Percentiles rank a stretch among this genome's conserved stretches.
These are phyloP conservation scores for Lethocerus indicus DNA, from an alignment of 1,140 invertebrate species.

Conservation along the genomic window DNA sequence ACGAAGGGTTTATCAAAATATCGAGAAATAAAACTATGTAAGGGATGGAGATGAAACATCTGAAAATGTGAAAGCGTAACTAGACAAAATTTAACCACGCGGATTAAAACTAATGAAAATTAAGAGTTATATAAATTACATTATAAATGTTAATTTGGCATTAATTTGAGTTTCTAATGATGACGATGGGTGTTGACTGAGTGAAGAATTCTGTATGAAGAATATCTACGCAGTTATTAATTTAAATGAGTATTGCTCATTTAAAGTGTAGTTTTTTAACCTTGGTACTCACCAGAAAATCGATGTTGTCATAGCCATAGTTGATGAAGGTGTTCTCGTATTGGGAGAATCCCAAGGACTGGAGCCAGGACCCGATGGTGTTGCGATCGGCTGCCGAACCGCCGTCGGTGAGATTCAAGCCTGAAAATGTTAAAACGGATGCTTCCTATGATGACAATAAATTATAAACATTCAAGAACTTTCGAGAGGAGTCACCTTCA, in stretches of 20 bases:
- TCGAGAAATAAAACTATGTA: no score
- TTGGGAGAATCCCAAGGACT: conserved; percentile 54
- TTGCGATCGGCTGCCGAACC: no score
- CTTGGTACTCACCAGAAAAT: conserved; percentile 68
- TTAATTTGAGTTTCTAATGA: no score
- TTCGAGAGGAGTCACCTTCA: not conserved
- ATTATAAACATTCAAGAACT: no score
- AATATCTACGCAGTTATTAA: not conserved
- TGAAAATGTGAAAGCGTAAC: no score
- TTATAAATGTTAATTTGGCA: no score
- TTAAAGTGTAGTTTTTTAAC: not conserved
- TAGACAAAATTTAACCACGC: no score
- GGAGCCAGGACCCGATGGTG: conserved; percentile 60
- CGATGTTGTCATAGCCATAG: conserved; percentile 82
- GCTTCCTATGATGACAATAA: not conserved
- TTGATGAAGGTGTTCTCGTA: conserved; percentile 68
- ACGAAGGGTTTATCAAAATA: no score
- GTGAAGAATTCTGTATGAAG: not conserved
- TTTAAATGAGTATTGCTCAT: not conserved
- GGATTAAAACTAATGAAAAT: no score
- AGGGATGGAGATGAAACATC: no score
- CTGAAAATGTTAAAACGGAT: conserved; percentile 1
- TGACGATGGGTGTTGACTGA: not conserved
- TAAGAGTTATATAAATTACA: no score
- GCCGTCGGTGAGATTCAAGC: conserved; percentile 8